Evolutionary conservation across 92 coral and sea anemone species (phyloP).

Genomic region (Heliopora coerulea): DNA sequence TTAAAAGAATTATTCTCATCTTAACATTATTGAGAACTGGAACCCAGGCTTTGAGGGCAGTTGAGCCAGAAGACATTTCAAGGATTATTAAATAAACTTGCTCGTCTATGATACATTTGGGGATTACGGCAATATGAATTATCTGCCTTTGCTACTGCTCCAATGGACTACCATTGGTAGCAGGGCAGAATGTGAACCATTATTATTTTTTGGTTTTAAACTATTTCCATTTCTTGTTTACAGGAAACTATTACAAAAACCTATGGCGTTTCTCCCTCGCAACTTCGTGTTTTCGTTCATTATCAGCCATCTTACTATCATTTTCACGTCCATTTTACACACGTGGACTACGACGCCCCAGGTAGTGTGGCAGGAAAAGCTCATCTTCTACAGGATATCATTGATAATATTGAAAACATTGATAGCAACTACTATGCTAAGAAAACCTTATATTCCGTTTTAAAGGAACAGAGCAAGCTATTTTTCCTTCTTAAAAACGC

Average conservation of each 20-base stretch:
- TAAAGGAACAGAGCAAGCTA: slow-evolving; percentile 75
- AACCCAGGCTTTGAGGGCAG: no score
- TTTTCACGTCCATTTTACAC: slow-evolving; percentile 93
- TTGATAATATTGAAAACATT: slow-evolving; percentile 85
- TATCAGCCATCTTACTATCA: slow-evolving; percentile 98
- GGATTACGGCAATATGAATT: no score
- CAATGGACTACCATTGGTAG: no score
- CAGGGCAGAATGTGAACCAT: no score
- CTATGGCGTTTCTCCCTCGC: slow-evolving; percentile 69
- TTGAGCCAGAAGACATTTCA: no score
- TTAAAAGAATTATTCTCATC: no score
- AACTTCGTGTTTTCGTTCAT: slow-evolving; percentile 83
- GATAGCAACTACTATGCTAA: slow-evolving; percentile 71
- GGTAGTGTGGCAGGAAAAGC: slow-evolving; percentile 85
- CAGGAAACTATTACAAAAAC: slow-evolving; percentile 70
- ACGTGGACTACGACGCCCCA: slow-evolving; percentile 86
- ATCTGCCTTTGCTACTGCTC: no score
- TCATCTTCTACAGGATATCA: slow-evolving; percentile 84
- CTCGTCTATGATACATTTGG: no score
- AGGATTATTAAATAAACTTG: no score
- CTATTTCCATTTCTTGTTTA: background rate
- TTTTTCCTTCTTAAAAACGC: slow-evolving; percentile 53
- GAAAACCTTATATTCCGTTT: slow-evolving; percentile 70
- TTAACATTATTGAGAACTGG: no score
- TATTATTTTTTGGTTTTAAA: background rate